Conservation (phyloP, 2,888 invertebrate species). For the Sminthurinus aureus region DNA sequence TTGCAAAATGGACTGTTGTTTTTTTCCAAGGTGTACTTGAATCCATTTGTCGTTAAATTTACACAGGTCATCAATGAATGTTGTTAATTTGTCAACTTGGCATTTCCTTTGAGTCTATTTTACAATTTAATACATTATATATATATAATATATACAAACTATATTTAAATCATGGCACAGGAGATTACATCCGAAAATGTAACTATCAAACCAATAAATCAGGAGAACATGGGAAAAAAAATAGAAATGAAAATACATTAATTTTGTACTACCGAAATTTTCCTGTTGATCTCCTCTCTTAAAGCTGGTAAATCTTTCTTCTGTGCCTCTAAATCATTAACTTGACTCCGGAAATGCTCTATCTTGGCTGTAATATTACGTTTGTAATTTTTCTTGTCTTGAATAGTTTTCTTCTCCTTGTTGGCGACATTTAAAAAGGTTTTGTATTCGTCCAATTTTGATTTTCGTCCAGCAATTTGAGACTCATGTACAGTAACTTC, state of each 20-base stretch:
- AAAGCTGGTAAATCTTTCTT: slow-evolving; percentile 43
- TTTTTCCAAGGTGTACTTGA: slow-evolving; percentile 34
- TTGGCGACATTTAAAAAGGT: slow-evolving; percentile 20
- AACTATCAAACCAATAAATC: too few relatives aligned
- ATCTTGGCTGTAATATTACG: not conserved
- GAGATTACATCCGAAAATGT: too few relatives aligned
- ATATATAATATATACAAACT: too few relatives aligned
- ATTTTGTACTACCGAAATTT: slow-evolving; percentile 41
- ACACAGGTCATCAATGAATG: not conserved
- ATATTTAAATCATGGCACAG: too few relatives aligned
- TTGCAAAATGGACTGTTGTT: slow-evolving; percentile 45
- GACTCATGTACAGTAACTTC: slow-evolving; percentile 49
- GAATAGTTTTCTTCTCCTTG: slow-evolving; percentile 44
- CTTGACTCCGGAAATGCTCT: not conserved
- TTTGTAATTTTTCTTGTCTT: slow-evolving; percentile 37
- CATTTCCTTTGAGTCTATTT: not conserved
- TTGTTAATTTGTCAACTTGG: not conserved
- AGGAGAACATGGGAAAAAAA: too few relatives aligned
- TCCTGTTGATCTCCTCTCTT: slow-evolving; percentile 25
- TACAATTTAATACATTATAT: too few relatives aligned
- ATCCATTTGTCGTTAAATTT: slow-evolving; percentile 12
- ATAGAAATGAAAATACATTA: too few relatives aligned
- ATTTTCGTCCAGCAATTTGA: slow-evolving; percentile 41
- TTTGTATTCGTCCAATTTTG: slow-evolving; percentile 32
- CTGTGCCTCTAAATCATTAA: slow-evolving; percentile 8